Conservation (phyloP, 1,140 invertebrate species). For the Metaphire vulgaris region DNA sequence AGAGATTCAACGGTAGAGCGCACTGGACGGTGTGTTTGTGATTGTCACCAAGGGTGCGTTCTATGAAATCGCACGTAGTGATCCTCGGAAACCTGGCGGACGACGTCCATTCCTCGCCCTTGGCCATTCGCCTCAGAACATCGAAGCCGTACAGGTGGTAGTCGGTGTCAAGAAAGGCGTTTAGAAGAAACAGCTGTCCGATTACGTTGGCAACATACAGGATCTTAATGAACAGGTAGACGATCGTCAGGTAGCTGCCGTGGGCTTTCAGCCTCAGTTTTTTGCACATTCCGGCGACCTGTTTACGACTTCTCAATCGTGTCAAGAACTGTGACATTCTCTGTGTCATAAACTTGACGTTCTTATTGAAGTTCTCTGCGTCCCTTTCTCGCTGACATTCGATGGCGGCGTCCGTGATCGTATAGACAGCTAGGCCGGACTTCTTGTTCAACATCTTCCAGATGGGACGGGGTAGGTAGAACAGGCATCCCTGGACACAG, state of each 20-base stretch:
- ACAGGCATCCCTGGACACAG: slow-evolving; percentile 78
- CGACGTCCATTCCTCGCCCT: slow-evolving; percentile 51
- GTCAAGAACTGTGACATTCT: too few species aligned
- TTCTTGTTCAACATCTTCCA: slow-evolving; percentile 51
- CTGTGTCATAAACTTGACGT: slow-evolving; percentile 47
- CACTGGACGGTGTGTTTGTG: too few species aligned
- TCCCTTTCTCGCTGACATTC: slow-evolving; percentile 25
- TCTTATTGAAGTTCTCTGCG: slow-evolving; percentile 44
- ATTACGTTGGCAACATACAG: slow-evolving; percentile 55
- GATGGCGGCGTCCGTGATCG: slow-evolving; percentile 29
- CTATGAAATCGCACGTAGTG: slow-evolving; percentile 52
- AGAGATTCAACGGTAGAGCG: too few species aligned
- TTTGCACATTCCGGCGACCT: too few species aligned
- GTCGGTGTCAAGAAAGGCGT: too few species aligned
- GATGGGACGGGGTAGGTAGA: slow-evolving; percentile 75
- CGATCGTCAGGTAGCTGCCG: too few species aligned
- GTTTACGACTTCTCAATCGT: too few species aligned
- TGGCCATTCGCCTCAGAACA: too few species aligned
- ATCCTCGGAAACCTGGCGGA: slow-evolving; percentile 48
- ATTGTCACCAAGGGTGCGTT: slow-evolving; percentile 48
- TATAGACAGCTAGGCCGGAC: slow-evolving; percentile 40
- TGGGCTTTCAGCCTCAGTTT: background rate
- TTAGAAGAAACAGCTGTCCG: too few species aligned
- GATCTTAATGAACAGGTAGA: slow-evolving; percentile 55
- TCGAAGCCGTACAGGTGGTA: too few species aligned